A percentile compares a stretch with the other conserved stretches of the same genome.
Conservation (phyloP, 2,113 vertebrate genomes). For the Nycticorax nycticorax region DNA sequence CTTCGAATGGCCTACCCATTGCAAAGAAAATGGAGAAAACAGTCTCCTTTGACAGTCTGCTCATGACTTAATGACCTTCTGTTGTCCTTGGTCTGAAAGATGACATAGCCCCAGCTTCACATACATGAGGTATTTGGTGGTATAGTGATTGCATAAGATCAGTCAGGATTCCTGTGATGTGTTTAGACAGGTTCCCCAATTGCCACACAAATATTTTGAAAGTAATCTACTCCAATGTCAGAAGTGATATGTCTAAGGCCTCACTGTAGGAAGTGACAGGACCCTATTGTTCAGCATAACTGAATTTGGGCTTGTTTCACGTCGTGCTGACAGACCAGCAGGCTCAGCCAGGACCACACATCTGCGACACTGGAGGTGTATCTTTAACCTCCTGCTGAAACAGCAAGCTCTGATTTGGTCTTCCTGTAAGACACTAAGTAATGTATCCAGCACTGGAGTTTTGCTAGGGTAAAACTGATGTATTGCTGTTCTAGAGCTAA, state of each 20-base stretch:
- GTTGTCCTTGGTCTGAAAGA: slow-evolving; percentile 30
- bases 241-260: slow-evolving; percentile 9
- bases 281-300: slow-evolving; percentile 45
- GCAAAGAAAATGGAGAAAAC: not conserved
- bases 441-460: not conserved
- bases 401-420: not conserved
- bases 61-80: slow-evolving; percentile 21
- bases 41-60: not conserved
- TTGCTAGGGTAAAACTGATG: not conserved
- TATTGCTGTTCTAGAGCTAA: not conserved
- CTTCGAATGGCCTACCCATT: not conserved
- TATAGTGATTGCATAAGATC: slow-evolving; percentile 30
- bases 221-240: slow-evolving; percentile 63
- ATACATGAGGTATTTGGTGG: slow-evolving; percentile 4
- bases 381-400: not conserved
- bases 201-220: slow-evolving; percentile 58
- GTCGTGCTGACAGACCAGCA: not conserved
- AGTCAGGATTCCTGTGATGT: slow-evolving; percentile 30
- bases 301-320: slow-evolving; percentile 26
- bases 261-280: slow-evolving; percentile 56
- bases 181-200: slow-evolving; percentile 58
- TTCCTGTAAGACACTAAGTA: not conserved
- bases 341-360: not conserved
- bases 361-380: not conserved
- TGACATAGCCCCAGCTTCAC: not conserved